These are phyloP conservation scores for Euspilapteryx auroguttella DNA, from an alignment of 2,888 invertebrate genomes.

Conservation along the genomic window DNA sequence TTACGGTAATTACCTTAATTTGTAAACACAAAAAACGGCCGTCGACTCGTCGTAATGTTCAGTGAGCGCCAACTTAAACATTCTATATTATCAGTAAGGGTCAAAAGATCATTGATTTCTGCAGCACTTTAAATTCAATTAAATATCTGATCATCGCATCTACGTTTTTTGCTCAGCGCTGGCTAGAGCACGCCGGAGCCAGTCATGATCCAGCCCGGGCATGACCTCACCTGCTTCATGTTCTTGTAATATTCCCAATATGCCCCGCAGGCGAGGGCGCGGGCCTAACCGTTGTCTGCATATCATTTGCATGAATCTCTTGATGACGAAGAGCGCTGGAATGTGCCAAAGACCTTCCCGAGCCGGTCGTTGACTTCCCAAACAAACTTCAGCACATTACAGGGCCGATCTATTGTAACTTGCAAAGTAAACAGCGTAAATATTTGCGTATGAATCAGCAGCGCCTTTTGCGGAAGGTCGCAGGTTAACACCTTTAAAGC, in stretches of 20 bases:
- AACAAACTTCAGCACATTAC: constrained; percentile 16
- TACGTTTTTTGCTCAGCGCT: too few species aligned
- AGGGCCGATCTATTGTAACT: constrained; percentile 20
- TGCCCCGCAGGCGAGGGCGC: constrained; percentile 13
- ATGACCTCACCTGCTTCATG: not conserved
- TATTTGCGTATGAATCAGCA: constrained; percentile 29
- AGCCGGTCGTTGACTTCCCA: constrained; percentile 34
- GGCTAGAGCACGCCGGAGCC: too few species aligned
- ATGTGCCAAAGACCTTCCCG: constrained; percentile 24
- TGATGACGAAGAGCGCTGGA: constrained; percentile 27
- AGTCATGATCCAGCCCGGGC: too few species aligned
- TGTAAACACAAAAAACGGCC: constrained; percentile 48
- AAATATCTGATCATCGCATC: too few species aligned
- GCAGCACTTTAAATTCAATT: too few species aligned
- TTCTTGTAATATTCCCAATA: not conserved
- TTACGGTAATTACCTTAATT: constrained; percentile 54
- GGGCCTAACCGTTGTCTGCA: constrained; percentile 27
- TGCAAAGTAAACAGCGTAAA: constrained; percentile 19
- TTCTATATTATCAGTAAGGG: too few species aligned
- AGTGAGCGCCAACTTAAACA: constrained; percentile 30
- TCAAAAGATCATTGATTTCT: too few species aligned
- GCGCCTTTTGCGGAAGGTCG: constrained; percentile 39
- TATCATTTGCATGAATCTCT: constrained; percentile 41
- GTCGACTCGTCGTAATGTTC: constrained; percentile 23
- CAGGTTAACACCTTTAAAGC: constrained; percentile 18